These are phyloP conservation scores for Pseudochaenichthys georgianus DNA, from an alignment of 2,797 vertebrate species.

Conservation along the genomic window DNA sequence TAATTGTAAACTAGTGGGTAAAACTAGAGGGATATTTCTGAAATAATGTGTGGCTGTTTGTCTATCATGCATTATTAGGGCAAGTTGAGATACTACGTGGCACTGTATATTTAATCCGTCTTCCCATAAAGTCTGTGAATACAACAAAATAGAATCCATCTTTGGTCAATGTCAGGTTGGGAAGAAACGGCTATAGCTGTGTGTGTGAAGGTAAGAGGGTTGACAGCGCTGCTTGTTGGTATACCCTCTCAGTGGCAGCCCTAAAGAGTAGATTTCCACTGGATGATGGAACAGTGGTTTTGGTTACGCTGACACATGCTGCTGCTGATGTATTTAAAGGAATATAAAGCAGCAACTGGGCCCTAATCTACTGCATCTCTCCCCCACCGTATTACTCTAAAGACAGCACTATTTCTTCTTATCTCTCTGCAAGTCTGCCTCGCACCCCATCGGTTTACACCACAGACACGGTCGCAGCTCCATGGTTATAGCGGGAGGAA, in stretches of 20 bases:
- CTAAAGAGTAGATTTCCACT: slow-evolving; percentile 70
- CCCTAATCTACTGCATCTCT: slow-evolving; percentile 81
- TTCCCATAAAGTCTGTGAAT: slow-evolving; percentile 5
- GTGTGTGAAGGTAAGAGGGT: slow-evolving; percentile 26
- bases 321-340: slow-evolving; percentile 82
- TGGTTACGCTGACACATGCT: slow-evolving; percentile 75
- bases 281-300: slow-evolving; percentile 78
- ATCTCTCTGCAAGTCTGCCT: slow-evolving; percentile 77
- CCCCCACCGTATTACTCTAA: slow-evolving; percentile 79
- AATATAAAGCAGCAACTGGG: slow-evolving; percentile 79
- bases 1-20: slow-evolving; percentile 24
- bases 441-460: slow-evolving; percentile 71
- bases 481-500: slow-evolving; percentile 52
- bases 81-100: slow-evolving; percentile 20
- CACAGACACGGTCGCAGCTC: slow-evolving; percentile 61
- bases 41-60: slow-evolving; percentile 15
- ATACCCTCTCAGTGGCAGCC: slow-evolving; percentile 50
- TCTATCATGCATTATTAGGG: not conserved
- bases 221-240: slow-evolving; percentile 58
- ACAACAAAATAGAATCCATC: slow-evolving; percentile 22
- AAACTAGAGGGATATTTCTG: slow-evolving; percentile 25
- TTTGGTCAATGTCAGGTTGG: slow-evolving; percentile 23
- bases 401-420: slow-evolving; percentile 84
- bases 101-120: not conserved
- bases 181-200: slow-evolving; percentile 21